These are phyloP conservation scores for Meghimatium bilineatum DNA, from an alignment of 2,888 invertebrate genomes.

Conservation along the genomic window DNA sequence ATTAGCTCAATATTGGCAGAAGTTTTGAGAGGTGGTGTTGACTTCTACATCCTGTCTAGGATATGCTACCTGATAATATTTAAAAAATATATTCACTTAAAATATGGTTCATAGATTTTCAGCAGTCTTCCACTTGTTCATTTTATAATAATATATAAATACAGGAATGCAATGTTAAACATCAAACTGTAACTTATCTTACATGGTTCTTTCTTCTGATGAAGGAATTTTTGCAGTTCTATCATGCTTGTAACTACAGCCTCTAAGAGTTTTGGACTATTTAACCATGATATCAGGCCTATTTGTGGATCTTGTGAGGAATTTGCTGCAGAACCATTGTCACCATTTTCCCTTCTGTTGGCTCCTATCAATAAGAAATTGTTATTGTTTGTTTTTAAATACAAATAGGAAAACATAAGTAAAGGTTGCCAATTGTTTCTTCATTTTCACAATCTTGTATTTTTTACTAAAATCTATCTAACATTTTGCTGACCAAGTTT, in stretches of 20 bases:
- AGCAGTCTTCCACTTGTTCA: too few relatives aligned
- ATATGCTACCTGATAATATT: too few relatives aligned
- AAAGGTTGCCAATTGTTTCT: too few relatives aligned
- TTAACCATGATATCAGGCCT: constrained; percentile 61
- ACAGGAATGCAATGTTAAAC: neutral
- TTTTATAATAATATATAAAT: too few relatives aligned
- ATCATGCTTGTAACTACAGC: constrained; percentile 65
- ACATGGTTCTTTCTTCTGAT: constrained; percentile 64
- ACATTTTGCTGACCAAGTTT: too few relatives aligned
- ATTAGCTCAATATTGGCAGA: too few relatives aligned
- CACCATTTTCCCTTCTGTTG: constrained; percentile 21
- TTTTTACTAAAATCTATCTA: too few relatives aligned
- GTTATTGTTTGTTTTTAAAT: neutral
- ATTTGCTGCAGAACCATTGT: neutral
- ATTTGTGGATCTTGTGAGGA: constrained; percentile 7
- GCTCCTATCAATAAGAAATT: neutral
- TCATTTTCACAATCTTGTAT: too few relatives aligned
- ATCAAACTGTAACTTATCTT: constrained; percentile 21
- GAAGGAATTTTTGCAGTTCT: constrained; percentile 65
- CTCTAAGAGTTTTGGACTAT: constrained; percentile 66
- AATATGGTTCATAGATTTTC: too few relatives aligned
- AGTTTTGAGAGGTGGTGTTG: too few relatives aligned
- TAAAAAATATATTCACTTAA: too few relatives aligned
- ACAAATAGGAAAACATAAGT: neutral
- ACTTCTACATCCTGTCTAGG: too few relatives aligned